phyloP scores from a whole-genome alignment of 2,797 vertebrate species.

The Dicrostonyx torquatus region DNA sequence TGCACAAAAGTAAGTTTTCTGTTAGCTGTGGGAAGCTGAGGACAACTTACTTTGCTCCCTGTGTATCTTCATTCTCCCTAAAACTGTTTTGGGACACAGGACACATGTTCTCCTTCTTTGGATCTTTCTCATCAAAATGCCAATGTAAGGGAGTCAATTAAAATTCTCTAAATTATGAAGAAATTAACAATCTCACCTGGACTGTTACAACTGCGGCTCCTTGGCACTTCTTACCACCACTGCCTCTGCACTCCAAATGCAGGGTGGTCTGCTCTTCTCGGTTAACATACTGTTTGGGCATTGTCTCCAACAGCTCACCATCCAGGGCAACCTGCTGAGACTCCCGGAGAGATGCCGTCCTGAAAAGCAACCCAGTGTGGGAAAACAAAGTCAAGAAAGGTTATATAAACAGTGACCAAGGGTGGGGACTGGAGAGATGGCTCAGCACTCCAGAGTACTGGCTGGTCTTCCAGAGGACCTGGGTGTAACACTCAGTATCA shows the following conservation, averaged over 20 bases:
- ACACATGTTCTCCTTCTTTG: neutral
- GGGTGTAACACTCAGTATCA: neutral
- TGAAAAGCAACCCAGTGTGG: conserved; percentile 81
- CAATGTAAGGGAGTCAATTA: neutral
- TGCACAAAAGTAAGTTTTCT: neutral
- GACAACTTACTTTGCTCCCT: neutral
- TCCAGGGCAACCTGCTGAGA: conserved; percentile 96
- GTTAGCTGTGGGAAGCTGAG: neutral
- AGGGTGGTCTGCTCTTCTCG: conserved; percentile 94
- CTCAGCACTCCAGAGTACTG: neutral
- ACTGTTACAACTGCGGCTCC: conserved; percentile 93
- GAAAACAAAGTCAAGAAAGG: conserved; percentile 25
- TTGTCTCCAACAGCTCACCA: conserved; percentile 92
- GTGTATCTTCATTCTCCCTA: neutral
- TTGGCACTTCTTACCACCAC: conserved; percentile 92
- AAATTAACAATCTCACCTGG: conserved; percentile 86
- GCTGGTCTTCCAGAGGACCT: neutral
- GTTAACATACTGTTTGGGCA: conserved; percentile 95
- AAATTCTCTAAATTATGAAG: neutral
- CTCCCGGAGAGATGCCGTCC: conserved; percentile 94
- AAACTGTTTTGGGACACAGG: neutral
- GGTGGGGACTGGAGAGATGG: neutral
- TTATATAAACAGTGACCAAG: neutral
- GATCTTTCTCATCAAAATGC: neutral
- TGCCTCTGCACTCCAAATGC: conserved; percentile 93